Evolutionary conservation across 2,888 invertebrate species (phyloP), one percentile per base, ranked within the genome.

Genomic region (Standfussiana lucernea): DNA sequence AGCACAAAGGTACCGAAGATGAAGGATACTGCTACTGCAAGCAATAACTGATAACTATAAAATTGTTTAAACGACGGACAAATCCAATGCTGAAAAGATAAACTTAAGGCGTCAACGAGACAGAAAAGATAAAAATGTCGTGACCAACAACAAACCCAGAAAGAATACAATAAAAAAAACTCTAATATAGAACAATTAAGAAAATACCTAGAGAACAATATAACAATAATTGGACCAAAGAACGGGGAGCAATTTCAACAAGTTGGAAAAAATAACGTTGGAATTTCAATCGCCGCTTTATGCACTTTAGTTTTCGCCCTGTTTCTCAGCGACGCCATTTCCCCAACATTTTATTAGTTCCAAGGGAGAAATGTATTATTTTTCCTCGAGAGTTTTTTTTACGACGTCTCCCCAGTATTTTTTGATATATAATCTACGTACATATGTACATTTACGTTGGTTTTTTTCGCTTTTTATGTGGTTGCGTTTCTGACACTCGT

Each of bases 281-380:
- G 86, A 82, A 83, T 85, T 87, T 83, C 87, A 83, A 87, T 87
- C 69, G 81, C 56, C 32, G 65, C 56, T 81, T 79, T 82, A 88
- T 88, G 87, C 87, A 88, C 73, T 87, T 82, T 78, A 65, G 32
- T 61, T 72, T 37, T 79, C 64, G 45, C 61, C 40, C 35, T 53
- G 65, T 74, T 64, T 68, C 79, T 59, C 62, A 73, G 83, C 80
- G 68, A 88, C 79, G 77, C 74, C 80, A 50, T 72, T 70, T 11
- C 50, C 37, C 56, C 76, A 64, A 67, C 77, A 69, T 80, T 87
- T 85, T 87, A 82, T 82, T 83, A 81, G 85, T 75, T 81, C 50
- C 81, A 75, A 81, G 78, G 76, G 80, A 88, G 68, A 80, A 85
- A 85, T 88, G 59, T 81, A 77, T 84, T 87, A 82, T 80, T 80